Evolutionary conservation across 2,888 invertebrate genomes (phyloP).

Genomic region (Mesorhabditis sp.): DNA sequence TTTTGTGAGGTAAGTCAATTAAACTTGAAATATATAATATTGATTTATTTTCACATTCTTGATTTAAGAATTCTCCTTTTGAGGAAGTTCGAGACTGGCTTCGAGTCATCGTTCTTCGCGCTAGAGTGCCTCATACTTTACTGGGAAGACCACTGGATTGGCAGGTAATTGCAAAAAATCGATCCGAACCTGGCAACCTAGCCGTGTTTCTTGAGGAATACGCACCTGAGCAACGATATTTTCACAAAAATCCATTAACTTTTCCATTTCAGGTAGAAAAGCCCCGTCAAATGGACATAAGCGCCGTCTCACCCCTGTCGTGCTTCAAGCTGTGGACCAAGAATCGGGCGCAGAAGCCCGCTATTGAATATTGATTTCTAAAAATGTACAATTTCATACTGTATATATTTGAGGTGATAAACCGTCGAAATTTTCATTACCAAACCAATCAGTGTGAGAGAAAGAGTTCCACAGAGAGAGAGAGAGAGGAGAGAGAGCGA

Average conservation of each 20-base stretch:
- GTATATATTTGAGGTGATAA: too few species aligned
- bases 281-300: constrained; percentile 25
- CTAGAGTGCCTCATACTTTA: constrained; percentile 47
- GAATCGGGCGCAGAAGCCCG: neutral
- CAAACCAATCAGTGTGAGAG: too few species aligned
- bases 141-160: constrained; percentile 44
- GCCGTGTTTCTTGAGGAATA: too few species aligned
- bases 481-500: too few species aligned
- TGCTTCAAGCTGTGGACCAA: constrained; percentile 30
- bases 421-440: too few species aligned
- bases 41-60: too few species aligned
- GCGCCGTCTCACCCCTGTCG: constrained; percentile 29
- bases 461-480: too few species aligned
- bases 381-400: too few species aligned
- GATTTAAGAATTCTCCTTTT: constrained; percentile 8
- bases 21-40: neutral
- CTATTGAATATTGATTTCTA: too few species aligned
- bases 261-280: constrained; percentile 23
- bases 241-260: neutral
- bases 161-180: constrained; percentile 23
- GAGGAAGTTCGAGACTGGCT: constrained; percentile 47
- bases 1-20: neutral
- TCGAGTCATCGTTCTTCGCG: constrained; percentile 46
- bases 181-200: neutral
- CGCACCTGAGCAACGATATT: neutral